Percentiles rank a stretch among this genome's conserved stretches.
Evolutionary conservation across 2,888 invertebrate species (phyloP).

Genomic region (Callyntrura guangdongensis): DNA sequence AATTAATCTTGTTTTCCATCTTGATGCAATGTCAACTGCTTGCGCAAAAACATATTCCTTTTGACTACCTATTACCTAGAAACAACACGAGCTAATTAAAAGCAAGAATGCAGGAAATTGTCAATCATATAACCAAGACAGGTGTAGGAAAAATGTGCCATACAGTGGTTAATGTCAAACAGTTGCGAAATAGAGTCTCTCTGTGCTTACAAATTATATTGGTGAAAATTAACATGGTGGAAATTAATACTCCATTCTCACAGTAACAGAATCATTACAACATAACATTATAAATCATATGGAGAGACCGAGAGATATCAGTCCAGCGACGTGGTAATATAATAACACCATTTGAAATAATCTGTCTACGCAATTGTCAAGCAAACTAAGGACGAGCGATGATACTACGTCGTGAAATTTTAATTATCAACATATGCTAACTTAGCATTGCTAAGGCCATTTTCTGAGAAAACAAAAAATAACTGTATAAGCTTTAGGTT

Average conservation of each 20-base stretch:
- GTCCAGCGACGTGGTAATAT: no score
- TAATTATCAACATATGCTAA: slow-evolving; percentile 25
- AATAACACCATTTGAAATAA: neutral
- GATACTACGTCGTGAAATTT: neutral
- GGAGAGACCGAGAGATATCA: neutral
- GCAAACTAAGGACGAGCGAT: neutral
- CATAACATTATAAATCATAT: neutral
- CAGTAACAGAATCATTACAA: no score
- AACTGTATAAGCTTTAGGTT: neutral
- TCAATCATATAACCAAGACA: slow-evolving; percentile 18
- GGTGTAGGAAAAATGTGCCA: neutral
- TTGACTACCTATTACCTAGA: neutral
- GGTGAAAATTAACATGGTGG: neutral
- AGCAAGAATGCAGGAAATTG: slow-evolving; percentile 30
- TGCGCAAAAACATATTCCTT: neutral
- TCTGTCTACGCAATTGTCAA: neutral
- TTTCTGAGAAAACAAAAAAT: slow-evolving; percentile 34
- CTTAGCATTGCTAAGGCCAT: slow-evolving; percentile 6
- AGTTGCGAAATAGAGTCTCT: slow-evolving; percentile 28
- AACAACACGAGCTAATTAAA: neutral
- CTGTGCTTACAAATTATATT: neutral
- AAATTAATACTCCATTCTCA: neutral
- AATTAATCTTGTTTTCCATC: neutral
- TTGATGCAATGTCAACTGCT: neutral
- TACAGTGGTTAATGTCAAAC: neutral